Conservation (phyloP, 1,140 invertebrate species). For the Luehdorfia chinensis region DNA sequence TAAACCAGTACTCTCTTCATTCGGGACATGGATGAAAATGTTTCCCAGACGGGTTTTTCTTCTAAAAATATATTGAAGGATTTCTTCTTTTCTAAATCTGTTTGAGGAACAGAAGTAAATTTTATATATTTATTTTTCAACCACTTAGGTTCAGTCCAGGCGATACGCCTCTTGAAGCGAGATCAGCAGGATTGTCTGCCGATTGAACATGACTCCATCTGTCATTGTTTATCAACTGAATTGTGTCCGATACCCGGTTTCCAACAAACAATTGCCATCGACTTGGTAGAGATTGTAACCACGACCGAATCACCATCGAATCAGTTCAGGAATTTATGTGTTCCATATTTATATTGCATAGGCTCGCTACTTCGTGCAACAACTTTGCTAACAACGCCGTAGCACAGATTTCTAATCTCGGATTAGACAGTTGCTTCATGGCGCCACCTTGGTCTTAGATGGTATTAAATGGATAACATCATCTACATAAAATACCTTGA, state of each 20-base stretch:
- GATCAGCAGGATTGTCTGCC: slow-evolving; percentile 15
- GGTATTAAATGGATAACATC: slow-evolving; percentile 8
- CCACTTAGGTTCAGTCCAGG: slow-evolving; percentile 13
- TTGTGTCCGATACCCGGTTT: too few species aligned
- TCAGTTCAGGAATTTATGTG: slow-evolving; percentile 51
- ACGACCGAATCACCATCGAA: slow-evolving; percentile 52
- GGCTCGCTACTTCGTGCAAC: too few species aligned
- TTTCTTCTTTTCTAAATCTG: background rate
- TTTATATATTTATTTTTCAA: background rate
- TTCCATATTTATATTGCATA: slow-evolving; percentile 18
- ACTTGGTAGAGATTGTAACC: slow-evolving; percentile 38
- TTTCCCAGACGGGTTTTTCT: background rate
- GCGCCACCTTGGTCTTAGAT: too few species aligned
- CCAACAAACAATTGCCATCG: slow-evolving; percentile 49
- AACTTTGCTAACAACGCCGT: slow-evolving; percentile 33
- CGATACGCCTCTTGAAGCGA: slow-evolving; percentile 14
- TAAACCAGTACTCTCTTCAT: background rate
- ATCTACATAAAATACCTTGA: too few species aligned
- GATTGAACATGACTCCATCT: slow-evolving; percentile 17
- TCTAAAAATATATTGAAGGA: too few species aligned
- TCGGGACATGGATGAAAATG: background rate
- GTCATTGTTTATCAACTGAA: slow-evolving; percentile 20
- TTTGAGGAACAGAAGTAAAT: background rate
- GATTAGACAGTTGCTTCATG: slow-evolving; percentile 36
- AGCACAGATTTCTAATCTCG: slow-evolving; percentile 43